Base-by-base conservation (phyloP, 1,140 invertebrate genomes). In the Amphibalanus amphitrite region DNA sequence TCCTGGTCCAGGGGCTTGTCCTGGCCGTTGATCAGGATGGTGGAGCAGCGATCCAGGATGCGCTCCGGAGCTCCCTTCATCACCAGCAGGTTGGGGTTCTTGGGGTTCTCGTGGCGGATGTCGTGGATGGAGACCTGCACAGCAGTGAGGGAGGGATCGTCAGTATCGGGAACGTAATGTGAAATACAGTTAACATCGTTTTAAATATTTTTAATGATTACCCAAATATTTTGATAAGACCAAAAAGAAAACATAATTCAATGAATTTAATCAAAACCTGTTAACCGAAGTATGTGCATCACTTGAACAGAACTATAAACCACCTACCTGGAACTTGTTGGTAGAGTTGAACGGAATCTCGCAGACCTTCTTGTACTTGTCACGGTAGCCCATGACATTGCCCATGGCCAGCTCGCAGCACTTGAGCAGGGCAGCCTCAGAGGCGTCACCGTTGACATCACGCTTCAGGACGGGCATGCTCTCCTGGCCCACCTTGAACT, bases 21-120 rank as follows among this genome's bases (percentile, higher is more conserved):
- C 81, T 97, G 91, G 76, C 96, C 95, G 76, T 97, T 92, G 77
- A 98, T 94, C 79, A 97, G 91, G 73, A 99, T 98, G 30, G 92
- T 94, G 68, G 89, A 87, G 83, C 95, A 98, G 38, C 93, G 86
- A 79, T 99, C 97, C 71, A 99, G 84, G 77, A 99, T 97, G 77
- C 97, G 86, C 82, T 99, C 97, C 3, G 97, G 97, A 8, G 97
- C 97, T 68, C 97, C 97, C 86, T 99, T 99, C 97, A 99, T 99
- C n/a, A 98, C 96, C 74, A 99, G 83, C 76, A 98, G 82, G 80
- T 95, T 92, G 69, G 65, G 65, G 28, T 28, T 67, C 92, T 85
- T 3, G 91, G 91, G 79, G 79, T 89, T 90, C 20, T 89, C 82
- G 79, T 97, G 93, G 78, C 97, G 92, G 74, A 88, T 91, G 77